Evolutionary conservation across 2,888 invertebrate genomes (phyloP), one percentile per base, ranked within the genome.

Genomic region (Choreutis nemorana): DNA sequence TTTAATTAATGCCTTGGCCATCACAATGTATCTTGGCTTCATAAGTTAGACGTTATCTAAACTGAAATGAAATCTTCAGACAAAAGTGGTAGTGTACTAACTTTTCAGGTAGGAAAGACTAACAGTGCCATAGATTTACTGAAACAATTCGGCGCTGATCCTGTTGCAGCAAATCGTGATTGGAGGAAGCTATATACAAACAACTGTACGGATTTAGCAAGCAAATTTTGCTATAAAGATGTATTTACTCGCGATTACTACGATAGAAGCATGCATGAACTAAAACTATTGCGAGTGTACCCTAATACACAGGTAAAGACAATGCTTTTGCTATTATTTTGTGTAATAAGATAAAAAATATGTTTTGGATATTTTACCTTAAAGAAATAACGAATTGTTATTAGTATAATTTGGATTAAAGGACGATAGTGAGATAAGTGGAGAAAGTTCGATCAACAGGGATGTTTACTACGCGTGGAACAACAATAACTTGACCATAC

Each of bases 401-500:
- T 16, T n/a, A 11, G n/a, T 11, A 8, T 6, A 23, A 12, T 5
- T 24, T 24, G 12, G 8, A 23, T 7, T 12, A 16, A 6, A 36
- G 33, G 26, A 29, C 10, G n/a, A 14, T 6, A 9, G 30, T 30
- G 40, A 37, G 20, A 35, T 32, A 10, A 44, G 33, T 11, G 21
- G 28, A 2, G 41, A 44, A 14, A 41, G 30, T 28, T 12, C 14
- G 3, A 29, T 32, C 23, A 24, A 29, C 3, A 11, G 13, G 5
- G 32, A 30, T 10, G 42, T 39, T 1, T 65, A 55, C 32, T 72
- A 51, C 31, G 61, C 66, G 2, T 84, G 83, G 83, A 84, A 82
- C 40, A 83, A 83, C 36, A 79, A 67, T 29, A 41, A 54, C 18
- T 39, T 53, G 2, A 49, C 58, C 1, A 56, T 71, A 1, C 55